Base-by-base conservation (phyloP, 2,797 vertebrate species). In the Sebastes alutus region DNA sequence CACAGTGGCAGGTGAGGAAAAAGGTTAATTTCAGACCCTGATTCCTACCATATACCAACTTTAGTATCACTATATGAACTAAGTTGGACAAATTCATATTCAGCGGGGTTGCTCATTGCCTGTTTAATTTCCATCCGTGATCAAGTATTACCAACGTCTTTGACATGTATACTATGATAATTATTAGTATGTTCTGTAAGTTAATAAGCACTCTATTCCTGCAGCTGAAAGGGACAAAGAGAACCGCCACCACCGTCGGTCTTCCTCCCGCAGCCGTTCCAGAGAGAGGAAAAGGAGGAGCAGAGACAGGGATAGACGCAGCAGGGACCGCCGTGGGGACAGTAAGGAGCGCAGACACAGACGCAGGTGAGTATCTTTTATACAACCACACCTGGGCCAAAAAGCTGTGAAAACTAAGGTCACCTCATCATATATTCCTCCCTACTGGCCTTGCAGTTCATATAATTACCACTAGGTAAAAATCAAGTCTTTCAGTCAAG, bases 161-260 rank as follows among this genome's bases (percentile, higher is more conserved):
- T 71, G 20, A 18, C n/a, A 7, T 30, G 9, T 12, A 33, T 49
- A 11, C 18, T 38, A 7, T 62, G 11, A 13, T 1, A 46, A 2
- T 27, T 30, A 23, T 46, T 7, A 13, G 2, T 16, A 29, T 38
- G 0, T 8, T 80, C 5, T 72, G 30, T 64, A 22, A 59, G 6
- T 68, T 82, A 64, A 81, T 25, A 18, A 52, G 6, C 18, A 5
- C 7, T 63, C 11, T 60, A 27, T 74, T 70, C n/a, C 25, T 71
- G 16, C 82, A 95, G 93, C 94, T 94, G 97, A 99, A 80, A 93
- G 97, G 20, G 97, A 98, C 93, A 99, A 99, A 88, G 98, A 98
- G 92, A 98, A 98, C 88, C 97, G 97, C 27, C 97, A 98, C 79
- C 96, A 98, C 82, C 94, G 96, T 58, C 96, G 97, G 73, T 97